Evolutionary conservation across 2,113 vertebrate genomes (phyloP).

Genomic region (Megaceryle torquata): DNA sequence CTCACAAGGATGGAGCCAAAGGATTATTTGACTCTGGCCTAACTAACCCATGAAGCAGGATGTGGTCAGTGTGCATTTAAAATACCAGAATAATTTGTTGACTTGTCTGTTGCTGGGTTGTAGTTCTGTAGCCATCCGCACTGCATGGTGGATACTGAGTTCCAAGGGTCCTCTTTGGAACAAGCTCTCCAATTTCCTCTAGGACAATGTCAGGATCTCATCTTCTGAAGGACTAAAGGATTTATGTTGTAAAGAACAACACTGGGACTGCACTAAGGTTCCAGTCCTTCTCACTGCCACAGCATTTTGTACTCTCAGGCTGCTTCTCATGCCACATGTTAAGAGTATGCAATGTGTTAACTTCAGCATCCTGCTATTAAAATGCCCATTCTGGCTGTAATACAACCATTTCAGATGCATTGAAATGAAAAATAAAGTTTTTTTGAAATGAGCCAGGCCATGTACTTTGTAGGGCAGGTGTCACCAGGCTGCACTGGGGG

Average conservation of each 20-base stretch:
- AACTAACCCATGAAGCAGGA: not conserved
- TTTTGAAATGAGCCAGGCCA: not conserved
- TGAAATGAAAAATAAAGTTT: not conserved
- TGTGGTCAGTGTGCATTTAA: not conserved
- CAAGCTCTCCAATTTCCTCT: not conserved
- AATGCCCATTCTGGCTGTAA: not conserved
- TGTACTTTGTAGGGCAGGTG: rapidly evolving
- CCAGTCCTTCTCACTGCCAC: not conserved
- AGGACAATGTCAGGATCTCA: not conserved
- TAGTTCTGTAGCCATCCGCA: not conserved
- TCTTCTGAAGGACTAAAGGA: not conserved
- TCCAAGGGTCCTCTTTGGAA: not conserved
- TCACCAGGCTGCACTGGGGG: not conserved
- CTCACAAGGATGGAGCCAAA: not conserved
- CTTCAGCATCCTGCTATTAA: not conserved
- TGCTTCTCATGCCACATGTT: not conserved
- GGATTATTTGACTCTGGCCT: not conserved
- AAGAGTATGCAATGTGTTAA: not conserved
- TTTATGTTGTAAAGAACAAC: not conserved
- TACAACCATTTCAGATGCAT: not conserved
- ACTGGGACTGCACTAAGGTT: not conserved
- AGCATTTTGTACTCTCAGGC: not conserved
- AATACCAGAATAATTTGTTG: not conserved
- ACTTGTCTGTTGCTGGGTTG: not conserved
- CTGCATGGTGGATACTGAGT: not conserved